These are phyloP conservation scores for Zosterops lateralis DNA, from an alignment of 2,113 vertebrate genomes.

Conservation along the genomic window DNA sequence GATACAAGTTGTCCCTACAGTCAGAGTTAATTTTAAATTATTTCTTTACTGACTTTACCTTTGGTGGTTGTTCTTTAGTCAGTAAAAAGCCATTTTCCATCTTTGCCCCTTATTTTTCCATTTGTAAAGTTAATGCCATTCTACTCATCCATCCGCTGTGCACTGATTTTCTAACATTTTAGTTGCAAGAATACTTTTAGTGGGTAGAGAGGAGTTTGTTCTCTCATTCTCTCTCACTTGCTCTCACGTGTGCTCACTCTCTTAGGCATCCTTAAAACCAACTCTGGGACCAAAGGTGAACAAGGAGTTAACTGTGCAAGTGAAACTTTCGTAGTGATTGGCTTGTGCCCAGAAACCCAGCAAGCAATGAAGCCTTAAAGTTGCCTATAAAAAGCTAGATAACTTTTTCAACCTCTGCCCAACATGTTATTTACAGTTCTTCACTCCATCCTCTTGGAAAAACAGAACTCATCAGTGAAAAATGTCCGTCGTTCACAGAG, in stretches of 20 bases:
- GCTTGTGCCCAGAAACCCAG: conserved; percentile 38
- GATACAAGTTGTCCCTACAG: background rate
- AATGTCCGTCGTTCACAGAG: conserved; percentile 40
- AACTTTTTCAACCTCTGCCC: conserved; percentile 64
- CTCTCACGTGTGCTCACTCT: background rate
- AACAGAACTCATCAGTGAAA: conserved; percentile 68
- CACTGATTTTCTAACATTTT: background rate
- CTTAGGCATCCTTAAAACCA: background rate
- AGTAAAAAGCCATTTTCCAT: background rate
- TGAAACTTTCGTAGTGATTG: conserved; percentile 22
- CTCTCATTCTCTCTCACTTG: background rate
- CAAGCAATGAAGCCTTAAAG: conserved; percentile 28
- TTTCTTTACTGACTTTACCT: background rate
- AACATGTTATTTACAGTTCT: conserved; percentile 64
- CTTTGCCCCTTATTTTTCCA: background rate
- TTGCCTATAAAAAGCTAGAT: conserved; percentile 67
- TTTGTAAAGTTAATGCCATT: background rate
- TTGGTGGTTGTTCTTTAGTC: background rate
- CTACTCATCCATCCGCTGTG: background rate
- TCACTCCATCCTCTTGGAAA: conserved; percentile 56
- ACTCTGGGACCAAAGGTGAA: background rate
- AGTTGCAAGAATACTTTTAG: background rate
- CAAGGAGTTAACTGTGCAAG: conserved; percentile 50
- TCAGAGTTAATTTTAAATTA: background rate
- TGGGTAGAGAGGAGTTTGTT: background rate